Evolutionary conservation across 2,797 vertebrate genomes (phyloP).

Genomic region (Melanotaenia maccullochi): DNA sequence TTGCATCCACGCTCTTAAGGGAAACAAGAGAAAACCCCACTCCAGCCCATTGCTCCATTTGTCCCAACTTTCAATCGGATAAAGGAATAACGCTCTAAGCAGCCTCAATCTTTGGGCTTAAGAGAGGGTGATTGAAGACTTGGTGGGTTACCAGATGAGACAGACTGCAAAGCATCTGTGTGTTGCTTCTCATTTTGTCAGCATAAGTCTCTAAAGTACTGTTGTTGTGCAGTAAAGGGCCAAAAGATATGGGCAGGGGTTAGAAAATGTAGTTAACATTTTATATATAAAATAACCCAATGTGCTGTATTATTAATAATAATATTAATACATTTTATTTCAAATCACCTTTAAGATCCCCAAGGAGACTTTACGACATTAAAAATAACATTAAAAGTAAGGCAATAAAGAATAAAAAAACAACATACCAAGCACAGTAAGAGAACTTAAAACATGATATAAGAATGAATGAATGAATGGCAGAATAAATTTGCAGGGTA

Average conservation of each 20-base stretch:
- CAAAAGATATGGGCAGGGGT: not conserved
- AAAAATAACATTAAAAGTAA: too few species aligned
- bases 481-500: too few species aligned
- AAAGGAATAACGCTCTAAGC: constrained; percentile 62
- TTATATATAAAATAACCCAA: too few species aligned
- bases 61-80: constrained; percentile 64
- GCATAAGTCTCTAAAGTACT: constrained; percentile 23
- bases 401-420: too few species aligned
- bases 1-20: constrained; percentile 59
- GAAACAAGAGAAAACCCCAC: constrained; percentile 59
- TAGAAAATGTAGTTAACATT: too few species aligned
- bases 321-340: too few species aligned
- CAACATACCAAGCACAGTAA: too few species aligned
- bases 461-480: too few species aligned
- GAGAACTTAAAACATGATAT: too few species aligned
- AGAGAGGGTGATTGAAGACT: constrained; percentile 55
- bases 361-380: too few species aligned
- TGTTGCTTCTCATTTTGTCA: constrained; percentile 40
- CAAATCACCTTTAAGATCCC: too few species aligned
- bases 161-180: constrained; percentile 40
- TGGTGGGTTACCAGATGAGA: constrained; percentile 59
- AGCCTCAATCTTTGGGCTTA: constrained; percentile 60
- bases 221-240: not conserved
- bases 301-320: too few species aligned
- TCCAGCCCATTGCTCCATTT: constrained; percentile 51